phyloP scores from a whole-genome alignment of 2,888 invertebrate genomes.

The Mesodorylaimus sp. region DNA sequence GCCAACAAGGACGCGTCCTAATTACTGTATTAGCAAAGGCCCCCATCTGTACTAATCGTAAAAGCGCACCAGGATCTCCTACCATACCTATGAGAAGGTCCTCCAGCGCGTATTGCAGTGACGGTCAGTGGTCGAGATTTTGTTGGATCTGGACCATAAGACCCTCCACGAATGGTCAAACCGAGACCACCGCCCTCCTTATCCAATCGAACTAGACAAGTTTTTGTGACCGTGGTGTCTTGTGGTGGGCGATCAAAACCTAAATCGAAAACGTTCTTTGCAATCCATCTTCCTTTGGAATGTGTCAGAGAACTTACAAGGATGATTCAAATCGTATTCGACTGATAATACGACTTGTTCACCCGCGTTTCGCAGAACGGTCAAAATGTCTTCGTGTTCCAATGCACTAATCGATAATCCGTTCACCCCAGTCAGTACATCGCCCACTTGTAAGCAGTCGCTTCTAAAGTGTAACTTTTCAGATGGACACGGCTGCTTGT shows the following conservation, averaged over 20 bases:
- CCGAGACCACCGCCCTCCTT: conserved; percentile 66
- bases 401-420: conserved; percentile 55
- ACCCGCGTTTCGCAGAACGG: conserved; percentile 52
- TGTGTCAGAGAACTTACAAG: conserved; percentile 42
- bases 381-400: conserved; percentile 56
- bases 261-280: neutral
- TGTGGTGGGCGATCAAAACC: conserved; percentile 10
- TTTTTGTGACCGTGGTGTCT: conserved; percentile 14
- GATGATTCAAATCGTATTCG: conserved; percentile 61
- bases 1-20: too few species aligned
- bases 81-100: conserved; percentile 56
- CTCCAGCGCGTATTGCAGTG: conserved; percentile 67
- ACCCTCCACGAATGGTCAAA: conserved; percentile 64
- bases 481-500: neutral
- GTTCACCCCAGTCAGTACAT: conserved; percentile 59
- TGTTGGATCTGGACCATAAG: conserved; percentile 40
- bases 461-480: conserved; percentile 34
- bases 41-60: too few species aligned
- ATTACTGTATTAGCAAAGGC: too few species aligned
- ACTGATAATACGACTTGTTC: conserved; percentile 57
- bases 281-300: neutral
- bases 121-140: conserved; percentile 56
- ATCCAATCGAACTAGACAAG: conserved; percentile 51
- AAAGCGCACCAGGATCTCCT: neutral
- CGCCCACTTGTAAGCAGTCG: conserved; percentile 59